phyloP scores from a whole-genome alignment of 2,797 vertebrate species.

The Vipera ursinii region DNA sequence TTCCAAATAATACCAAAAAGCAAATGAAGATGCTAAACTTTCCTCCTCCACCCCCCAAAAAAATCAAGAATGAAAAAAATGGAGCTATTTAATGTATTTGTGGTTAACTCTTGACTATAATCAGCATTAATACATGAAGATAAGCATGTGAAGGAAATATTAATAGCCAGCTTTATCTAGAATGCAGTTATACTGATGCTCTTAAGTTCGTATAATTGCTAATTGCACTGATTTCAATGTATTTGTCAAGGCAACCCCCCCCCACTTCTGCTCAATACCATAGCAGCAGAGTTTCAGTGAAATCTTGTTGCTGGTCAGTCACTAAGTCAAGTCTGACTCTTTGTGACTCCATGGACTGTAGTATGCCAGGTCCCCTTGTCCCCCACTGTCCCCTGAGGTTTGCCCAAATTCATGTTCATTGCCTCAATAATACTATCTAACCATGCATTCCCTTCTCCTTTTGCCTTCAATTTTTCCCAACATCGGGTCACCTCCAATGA shows the following conservation, averaged over 20 bases:
- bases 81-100: constrained; percentile 63
- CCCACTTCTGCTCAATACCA: neutral
- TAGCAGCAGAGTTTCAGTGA: neutral
- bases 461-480: neutral
- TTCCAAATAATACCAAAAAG: constrained; percentile 52
- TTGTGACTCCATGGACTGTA: neutral
- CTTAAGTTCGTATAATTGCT: constrained; percentile 10
- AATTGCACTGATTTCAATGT: neutral
- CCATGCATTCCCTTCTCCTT: neutral
- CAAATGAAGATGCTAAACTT: constrained; percentile 59
- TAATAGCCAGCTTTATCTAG: constrained; percentile 63
- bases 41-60: neutral
- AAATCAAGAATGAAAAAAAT: constrained; percentile 24
- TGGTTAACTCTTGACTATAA: constrained; percentile 70
- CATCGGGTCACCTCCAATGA: neutral
- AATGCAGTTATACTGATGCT: neutral
- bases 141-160: constrained; percentile 69
- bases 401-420: neutral
- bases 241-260: neutral
- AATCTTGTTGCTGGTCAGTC: neutral
- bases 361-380: neutral
- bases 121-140: constrained; percentile 67
- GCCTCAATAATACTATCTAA: neutral
- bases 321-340: neutral
- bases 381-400: neutral